Evolutionary conservation across 2,113 vertebrate genomes (phyloP), one percentile per base, ranked within the genome.

Genomic region (Protomyctophum bolini): DNA sequence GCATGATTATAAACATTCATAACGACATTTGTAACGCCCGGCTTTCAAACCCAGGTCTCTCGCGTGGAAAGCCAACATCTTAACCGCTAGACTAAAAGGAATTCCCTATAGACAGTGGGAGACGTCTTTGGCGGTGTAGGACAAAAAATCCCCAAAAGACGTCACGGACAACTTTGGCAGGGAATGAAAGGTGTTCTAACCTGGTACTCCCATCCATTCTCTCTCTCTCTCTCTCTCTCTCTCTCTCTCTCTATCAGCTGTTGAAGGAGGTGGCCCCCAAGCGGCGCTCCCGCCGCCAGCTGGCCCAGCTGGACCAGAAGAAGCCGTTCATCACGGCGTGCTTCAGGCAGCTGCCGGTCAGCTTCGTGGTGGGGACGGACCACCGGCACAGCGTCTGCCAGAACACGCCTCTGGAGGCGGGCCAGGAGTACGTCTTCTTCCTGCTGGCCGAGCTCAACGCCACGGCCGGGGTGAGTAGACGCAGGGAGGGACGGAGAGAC

Each of bases 291-390:
- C 94, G 97, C 45, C 95, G 97, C 8, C 94, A 97, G 62, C 95
- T 96, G 0, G 91, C 95, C 6, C 95, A 97, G 62, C 86, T 95
- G 60, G 97, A 98, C 62, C 88, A 88, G 55, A 94, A 93, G 76
- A 94, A 93, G 68, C 95, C 98, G n/a, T 99, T 96, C 89, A 94
- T 99, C 0, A 94, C 96, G 0, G 98, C 96, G 6, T 95, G 95
- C 33, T 97, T 99, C 84, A 93, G 87, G 10, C 91, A 91, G n/a
- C 90, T 99, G 67, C 97, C 97, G 0, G 33, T 91, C 7, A 90
- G 91, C 81, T 98, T 98, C 91, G 93, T 91, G 9, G 86, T 98
- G 10, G 97, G 97, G 0, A 94, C 96, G 76, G 94, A 96, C 90
- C 95, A 94, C 47, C 93, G 92, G 49, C 95, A 96, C 0, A 95